These are phyloP conservation scores for Sinocyclocheilus grahami DNA, from an alignment of 2,113 vertebrate genomes.

Conservation along the genomic window DNA sequence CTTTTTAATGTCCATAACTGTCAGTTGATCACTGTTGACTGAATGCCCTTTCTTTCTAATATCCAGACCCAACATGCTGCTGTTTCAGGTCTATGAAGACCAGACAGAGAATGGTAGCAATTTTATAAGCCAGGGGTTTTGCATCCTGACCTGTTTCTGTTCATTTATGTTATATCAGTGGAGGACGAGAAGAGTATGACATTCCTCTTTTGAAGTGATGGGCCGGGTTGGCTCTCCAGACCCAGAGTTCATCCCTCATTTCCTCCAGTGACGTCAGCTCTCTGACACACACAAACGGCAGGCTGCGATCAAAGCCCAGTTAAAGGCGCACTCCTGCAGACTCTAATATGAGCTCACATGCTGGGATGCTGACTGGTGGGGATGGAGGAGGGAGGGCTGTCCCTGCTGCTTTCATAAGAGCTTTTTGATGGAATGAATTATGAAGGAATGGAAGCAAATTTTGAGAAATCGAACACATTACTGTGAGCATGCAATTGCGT, in stretches of 20 bases:
- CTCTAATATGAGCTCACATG: constrained; percentile 37
- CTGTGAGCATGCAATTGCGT: not conserved
- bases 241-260: constrained; percentile 61
- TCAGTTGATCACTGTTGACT: constrained; percentile 1
- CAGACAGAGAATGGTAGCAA: constrained; percentile 55
- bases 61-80: constrained; percentile 17
- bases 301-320: constrained; percentile 62
- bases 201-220: constrained; percentile 57
- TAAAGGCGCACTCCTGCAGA: constrained; percentile 36
- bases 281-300: constrained; percentile 44
- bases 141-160: constrained; percentile 59
- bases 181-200: constrained; percentile 23
- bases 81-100: constrained; percentile 30
- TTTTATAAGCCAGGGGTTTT: constrained; percentile 56
- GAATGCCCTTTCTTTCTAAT: constrained; percentile 38
- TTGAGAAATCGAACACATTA: not conserved
- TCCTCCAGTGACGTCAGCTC: constrained; percentile 56
- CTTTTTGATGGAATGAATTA: not conserved
- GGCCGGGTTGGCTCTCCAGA: constrained; percentile 47
- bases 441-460: not conserved
- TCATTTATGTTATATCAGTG: constrained; percentile 55
- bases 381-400: constrained; percentile 4
- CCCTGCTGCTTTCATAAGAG: constrained; percentile 2
- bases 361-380: constrained; percentile 25
- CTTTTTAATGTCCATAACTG: not conserved